Percentiles rank a stretch among this genome's conserved stretches.
Conservation (phyloP, 1,140 invertebrate species). For the Diabrotica virgifera region DNA sequence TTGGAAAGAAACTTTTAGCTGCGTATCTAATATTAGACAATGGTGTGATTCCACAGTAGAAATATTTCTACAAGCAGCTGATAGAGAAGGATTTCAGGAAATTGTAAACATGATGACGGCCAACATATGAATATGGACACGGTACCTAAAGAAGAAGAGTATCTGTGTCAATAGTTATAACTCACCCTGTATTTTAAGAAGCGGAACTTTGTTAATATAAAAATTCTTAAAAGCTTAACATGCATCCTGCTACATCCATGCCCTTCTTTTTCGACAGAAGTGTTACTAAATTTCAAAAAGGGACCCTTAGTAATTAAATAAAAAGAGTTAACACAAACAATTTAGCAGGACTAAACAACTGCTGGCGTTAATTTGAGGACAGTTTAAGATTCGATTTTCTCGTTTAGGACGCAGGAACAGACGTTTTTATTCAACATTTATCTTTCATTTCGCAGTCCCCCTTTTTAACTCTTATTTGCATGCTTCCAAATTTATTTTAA, state of each 20-base stretch:
- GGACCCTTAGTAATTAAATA: not conserved
- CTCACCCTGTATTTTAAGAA: no score
- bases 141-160: no score
- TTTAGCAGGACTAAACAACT: not conserved
- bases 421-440: conserved; percentile 12
- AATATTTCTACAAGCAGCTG: no score
- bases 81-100: no score
- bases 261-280: not conserved
- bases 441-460: not conserved
- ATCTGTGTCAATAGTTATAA: no score
- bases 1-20: no score
- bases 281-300: not conserved
- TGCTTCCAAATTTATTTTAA: conserved; percentile 9
- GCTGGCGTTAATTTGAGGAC: conserved; percentile 1
- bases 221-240: no score
- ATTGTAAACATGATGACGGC: no score
- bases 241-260: not conserved
- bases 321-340: conserved; percentile 1
- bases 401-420: conserved; percentile 1
- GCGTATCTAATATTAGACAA: no score
- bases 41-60: no score
- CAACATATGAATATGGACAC: no score
- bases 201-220: no score
- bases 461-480: conserved; percentile 11
- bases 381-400: conserved; percentile 7